Evolutionary conservation across 2,113 vertebrate species (phyloP), one percentile per base, ranked within the genome.

Genomic region (Myrmecobius fasciatus): DNA sequence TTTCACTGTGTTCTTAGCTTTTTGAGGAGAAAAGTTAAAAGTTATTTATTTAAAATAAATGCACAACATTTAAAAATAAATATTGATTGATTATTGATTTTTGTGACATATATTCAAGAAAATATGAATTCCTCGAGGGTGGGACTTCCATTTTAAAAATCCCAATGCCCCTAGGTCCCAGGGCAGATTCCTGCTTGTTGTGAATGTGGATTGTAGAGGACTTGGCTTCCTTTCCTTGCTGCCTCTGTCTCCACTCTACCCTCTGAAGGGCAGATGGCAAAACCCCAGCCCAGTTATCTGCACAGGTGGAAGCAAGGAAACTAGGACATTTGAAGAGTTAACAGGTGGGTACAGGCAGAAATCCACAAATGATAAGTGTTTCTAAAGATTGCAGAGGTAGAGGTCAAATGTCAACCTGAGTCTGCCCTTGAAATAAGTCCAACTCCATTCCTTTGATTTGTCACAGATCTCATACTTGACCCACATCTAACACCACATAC

Each of bases 361-460:
- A 89, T 91, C 31, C 60, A 67, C 31, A 67, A 20, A 67, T 94
- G 22, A 93, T 91, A 92, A 12, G 46, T 92, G 95, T 88, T n/a
- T n/a, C n/a, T 88, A 25, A 96, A 25, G 56, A 91, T 48, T 93
- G n/a, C 12, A 46, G 14, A 92, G 93, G 20, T 94, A 22, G 95
- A 60, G 28, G 94, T 20, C 89, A 91, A 91, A 94, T 91, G 26
- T 1, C 3, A 92, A 95, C 92, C 92, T 96, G 47, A 90, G 92
- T 90, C 43, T 94, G 90, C 54, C 24, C 88, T 91, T 91, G 53
- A 96, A 31, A 67, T n/a, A n/a, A 36, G 31, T 67, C 25, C 4
- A 60, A 3, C 52, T 94, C 96, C 2, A 88, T 83, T 17, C 28
- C 91, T 2, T 91, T 14, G 25, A 48, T 54, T 93, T 2, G 51